phyloP scores from a whole-genome alignment of 2,797 vertebrate genomes.

The Micromesistius poutassou region DNA sequence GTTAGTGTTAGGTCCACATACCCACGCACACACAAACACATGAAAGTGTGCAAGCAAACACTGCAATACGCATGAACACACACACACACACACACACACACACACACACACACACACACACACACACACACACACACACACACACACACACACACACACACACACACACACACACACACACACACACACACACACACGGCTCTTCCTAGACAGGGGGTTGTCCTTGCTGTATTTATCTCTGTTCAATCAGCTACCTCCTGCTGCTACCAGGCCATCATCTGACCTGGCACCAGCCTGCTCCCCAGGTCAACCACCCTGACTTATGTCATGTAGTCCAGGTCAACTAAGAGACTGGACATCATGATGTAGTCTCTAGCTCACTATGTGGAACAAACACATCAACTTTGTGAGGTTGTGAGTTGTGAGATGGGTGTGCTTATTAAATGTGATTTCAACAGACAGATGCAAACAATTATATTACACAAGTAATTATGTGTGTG shows the following conservation, averaged over 20 bases:
- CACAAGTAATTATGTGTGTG: background rate
- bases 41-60: background rate
- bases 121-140: slow-evolving; percentile 9
- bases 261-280: background rate
- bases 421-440: no score
- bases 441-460: no score
- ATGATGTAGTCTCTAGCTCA: no score
- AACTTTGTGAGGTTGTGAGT: no score
- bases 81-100: background rate
- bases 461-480: background rate
- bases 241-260: background rate
- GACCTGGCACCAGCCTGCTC: background rate
- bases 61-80: background rate
- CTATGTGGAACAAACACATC: no score
- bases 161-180: background rate
- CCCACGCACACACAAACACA: slow-evolving; percentile 2
- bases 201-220: background rate
- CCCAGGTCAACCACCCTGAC: background rate
- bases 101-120: background rate
- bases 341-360: background rate
- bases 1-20: background rate
- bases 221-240: background rate
- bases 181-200: slow-evolving; percentile 14
- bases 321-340: background rate
- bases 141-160: slow-evolving; percentile 15